phyloP scores from a whole-genome alignment of 2,797 vertebrate species.

The Pangasius sanitwongsei region DNA sequence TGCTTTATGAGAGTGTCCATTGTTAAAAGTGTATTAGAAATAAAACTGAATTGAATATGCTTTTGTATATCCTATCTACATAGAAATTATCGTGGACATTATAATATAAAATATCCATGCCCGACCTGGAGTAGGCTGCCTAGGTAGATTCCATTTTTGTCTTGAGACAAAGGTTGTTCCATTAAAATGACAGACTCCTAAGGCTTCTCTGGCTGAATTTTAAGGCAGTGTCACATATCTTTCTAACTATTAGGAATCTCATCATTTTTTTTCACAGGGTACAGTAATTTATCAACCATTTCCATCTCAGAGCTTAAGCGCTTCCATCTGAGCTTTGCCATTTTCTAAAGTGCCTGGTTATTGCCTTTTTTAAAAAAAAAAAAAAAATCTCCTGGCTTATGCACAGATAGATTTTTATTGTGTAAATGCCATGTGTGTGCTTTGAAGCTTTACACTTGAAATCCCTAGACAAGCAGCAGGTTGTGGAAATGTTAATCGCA shows the following conservation, averaged over 20 bases:
- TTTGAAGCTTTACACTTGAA: slow-evolving; percentile 57
- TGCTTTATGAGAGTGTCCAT: background rate
- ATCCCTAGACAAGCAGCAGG: slow-evolving; percentile 58
- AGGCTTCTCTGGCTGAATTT: background rate
- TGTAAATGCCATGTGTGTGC: slow-evolving; percentile 58
- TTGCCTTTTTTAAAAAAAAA: slow-evolving; percentile 48
- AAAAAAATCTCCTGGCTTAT: slow-evolving; percentile 65
- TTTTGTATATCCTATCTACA: background rate
- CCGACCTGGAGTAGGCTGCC: background rate
- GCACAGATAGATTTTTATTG: slow-evolving; percentile 58
- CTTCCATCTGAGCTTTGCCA: slow-evolving; percentile 28
- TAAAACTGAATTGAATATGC: background rate
- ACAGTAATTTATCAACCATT: slow-evolving; percentile 29
- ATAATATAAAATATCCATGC: background rate
- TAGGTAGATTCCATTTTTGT: background rate
- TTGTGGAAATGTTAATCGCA: slow-evolving; percentile 52
- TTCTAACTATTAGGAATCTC: background rate
- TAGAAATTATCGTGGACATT: background rate
- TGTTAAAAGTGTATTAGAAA: background rate
- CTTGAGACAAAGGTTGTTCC: background rate
- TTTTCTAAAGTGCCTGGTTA: slow-evolving; percentile 58
- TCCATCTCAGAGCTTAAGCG: slow-evolving; percentile 10
- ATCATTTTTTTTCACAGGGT: slow-evolving; percentile 28
- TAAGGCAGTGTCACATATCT: background rate
- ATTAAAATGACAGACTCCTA: background rate